These are phyloP conservation scores for Listrodromus nycthemerus DNA, from an alignment of 2,888 invertebrate species.

Conservation along the genomic window DNA sequence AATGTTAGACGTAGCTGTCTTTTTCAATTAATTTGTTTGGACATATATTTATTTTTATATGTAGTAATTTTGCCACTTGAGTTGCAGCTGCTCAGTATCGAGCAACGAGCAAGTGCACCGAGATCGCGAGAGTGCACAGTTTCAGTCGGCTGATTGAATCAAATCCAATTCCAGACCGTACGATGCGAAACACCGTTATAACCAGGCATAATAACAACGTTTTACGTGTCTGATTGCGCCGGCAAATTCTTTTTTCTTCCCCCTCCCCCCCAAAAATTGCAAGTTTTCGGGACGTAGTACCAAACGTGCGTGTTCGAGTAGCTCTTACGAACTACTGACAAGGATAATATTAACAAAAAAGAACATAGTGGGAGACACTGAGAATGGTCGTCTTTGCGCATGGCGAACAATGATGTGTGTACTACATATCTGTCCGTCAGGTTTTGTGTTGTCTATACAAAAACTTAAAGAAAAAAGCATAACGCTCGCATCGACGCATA, in stretches of 20 bases:
- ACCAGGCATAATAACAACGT: constrained; percentile 45
- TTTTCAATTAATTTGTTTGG: neutral
- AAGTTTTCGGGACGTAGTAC: neutral
- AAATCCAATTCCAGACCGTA: constrained; percentile 54
- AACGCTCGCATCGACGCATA: too few relatives aligned
- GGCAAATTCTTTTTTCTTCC: neutral
- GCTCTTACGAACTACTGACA: constrained; percentile 7
- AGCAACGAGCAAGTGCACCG: constrained; percentile 10
- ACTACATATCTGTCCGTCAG: neutral
- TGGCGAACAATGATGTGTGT: constrained; percentile 3
- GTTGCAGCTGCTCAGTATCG: constrained; percentile 2
- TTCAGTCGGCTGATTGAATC: constrained; percentile 40
- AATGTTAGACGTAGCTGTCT: neutral
- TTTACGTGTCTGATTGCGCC: neutral
- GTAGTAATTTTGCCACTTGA: neutral
- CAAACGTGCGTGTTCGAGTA: constrained; percentile 1
- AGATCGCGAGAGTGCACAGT: neutral
- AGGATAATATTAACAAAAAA: constrained; percentile 1
- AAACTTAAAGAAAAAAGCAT: too few relatives aligned
- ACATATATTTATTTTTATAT: neutral
- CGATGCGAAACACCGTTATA: constrained; percentile 47
- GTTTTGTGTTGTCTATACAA: too few relatives aligned
- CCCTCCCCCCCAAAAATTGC: neutral
- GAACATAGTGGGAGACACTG: neutral
- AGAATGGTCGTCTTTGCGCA: constrained; percentile 21